Base-by-base conservation (phyloP, 2,797 vertebrate species). In the Perodicticus potto region DNA sequence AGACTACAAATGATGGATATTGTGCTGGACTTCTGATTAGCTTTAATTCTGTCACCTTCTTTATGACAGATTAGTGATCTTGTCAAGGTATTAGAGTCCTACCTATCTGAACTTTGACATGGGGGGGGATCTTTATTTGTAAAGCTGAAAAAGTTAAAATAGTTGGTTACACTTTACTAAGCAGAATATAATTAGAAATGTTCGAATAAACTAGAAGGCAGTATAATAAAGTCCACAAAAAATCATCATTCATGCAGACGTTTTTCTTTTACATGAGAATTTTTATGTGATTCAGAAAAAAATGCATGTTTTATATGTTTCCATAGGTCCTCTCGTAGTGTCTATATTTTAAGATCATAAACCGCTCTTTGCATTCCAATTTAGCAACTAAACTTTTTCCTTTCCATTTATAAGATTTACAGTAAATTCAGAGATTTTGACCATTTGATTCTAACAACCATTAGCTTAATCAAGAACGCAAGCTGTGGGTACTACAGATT, bases 221-320 rank as follows among this genome's bases (percentile, higher is more conserved):
- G 6, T 65, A 83, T 72, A 67, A 81, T 29, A 85, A 80, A 81
- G 23, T 85, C 29, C n/a, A 86, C 19, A 22, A 81, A 72, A 37
- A 57, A 80, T 87, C 37, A 19, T 67, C 29, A 78, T 83, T 19
- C 43, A 27, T 27, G 63, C 59, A 84, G 20, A 88, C 78, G 53
- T 72, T 93, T 86, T 80, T 25, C 53, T 82, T 73, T 82, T 78
- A 72, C n/a, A 40, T 45, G 73, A 34, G 7, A 86, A 86, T 80
- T 86, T 93, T 89, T 57, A 23, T 69, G 27, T 49, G 34, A 86
- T 61, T 93, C 83, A 89, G 90, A 55, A 34, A 90, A 87, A 89
- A 67, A 40, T 40, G 61, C n/a, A 2, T 19, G 23, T 34, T 6
- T 83, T 73, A 40, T 70, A 27, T 92, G 32, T 77, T 65, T 94